phyloP scores from a whole-genome alignment of 2,888 invertebrate genomes.

The Synanthedon andrenaeformis region DNA sequence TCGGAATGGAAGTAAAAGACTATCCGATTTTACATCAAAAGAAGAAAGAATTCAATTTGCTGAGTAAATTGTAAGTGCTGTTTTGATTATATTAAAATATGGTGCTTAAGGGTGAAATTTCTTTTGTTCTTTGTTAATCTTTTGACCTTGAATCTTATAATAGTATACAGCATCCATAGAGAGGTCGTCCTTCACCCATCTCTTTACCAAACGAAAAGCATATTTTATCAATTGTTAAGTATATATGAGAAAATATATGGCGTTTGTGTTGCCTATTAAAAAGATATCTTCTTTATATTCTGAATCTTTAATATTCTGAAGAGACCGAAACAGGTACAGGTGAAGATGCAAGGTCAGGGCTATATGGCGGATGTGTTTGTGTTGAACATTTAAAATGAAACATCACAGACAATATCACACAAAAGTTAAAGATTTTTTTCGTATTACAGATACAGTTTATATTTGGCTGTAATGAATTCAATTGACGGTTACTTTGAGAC shows the following conservation, averaged over 20 bases:
- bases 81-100: not conserved
- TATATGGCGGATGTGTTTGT: no score
- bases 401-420: no score
- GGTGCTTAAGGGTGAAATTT: not conserved
- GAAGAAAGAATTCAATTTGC: slow-evolving; percentile 85
- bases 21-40: slow-evolving; percentile 84
- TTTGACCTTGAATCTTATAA: not conserved
- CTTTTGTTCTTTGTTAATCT: not conserved
- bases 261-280: no score
- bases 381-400: no score
- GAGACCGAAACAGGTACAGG: no score
- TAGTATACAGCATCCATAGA: not conserved
- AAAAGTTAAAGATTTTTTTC: slow-evolving; percentile 1
- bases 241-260: no score
- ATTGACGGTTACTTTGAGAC: slow-evolving; percentile 90
- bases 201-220: no score
- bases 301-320: no score
- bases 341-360: no score
- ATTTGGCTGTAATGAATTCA: slow-evolving; percentile 85
- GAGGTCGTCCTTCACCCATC: no score
- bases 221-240: no score
- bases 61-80: slow-evolving; percentile 80
- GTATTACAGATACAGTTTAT: slow-evolving; percentile 63
- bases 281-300: no score
- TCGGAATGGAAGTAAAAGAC: slow-evolving; percentile 85